These are phyloP conservation scores for Peromyscus leucopus DNA, from an alignment of 2,113 vertebrate genomes.

Conservation along the genomic window DNA sequence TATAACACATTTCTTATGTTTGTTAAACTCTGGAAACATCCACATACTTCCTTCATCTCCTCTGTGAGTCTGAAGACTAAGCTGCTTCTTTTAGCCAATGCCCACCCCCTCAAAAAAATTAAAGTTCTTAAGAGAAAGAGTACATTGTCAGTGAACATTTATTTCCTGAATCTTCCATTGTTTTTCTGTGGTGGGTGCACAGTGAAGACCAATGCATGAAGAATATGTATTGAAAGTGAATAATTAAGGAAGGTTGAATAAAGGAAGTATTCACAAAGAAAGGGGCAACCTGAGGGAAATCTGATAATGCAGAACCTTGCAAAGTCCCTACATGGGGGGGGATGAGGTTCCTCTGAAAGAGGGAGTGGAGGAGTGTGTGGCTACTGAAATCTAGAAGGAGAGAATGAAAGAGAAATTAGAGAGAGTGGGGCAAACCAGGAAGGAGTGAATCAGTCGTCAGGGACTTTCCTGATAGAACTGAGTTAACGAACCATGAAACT, in stretches of 20 bases:
- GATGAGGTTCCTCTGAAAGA: background rate
- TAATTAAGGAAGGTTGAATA: background rate
- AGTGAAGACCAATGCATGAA: background rate
- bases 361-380: background rate
- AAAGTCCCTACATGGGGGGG: background rate
- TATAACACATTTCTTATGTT: background rate
- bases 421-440: no score
- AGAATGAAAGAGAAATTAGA: background rate
- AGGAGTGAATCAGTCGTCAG: background rate
- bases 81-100: background rate
- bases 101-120: background rate
- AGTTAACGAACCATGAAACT: background rate
- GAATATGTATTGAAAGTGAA: background rate
- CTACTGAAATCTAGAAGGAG: background rate
- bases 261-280: background rate
- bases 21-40: background rate
- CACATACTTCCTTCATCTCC: background rate
- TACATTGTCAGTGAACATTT: background rate
- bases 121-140: background rate
- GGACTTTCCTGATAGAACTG: background rate
- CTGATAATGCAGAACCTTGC: background rate
- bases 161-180: background rate
- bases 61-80: background rate
- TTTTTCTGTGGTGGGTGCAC: background rate
- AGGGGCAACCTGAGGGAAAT: background rate